Conservation (phyloP, 1,140 invertebrate genomes). For the Nymphalis io region DNA sequence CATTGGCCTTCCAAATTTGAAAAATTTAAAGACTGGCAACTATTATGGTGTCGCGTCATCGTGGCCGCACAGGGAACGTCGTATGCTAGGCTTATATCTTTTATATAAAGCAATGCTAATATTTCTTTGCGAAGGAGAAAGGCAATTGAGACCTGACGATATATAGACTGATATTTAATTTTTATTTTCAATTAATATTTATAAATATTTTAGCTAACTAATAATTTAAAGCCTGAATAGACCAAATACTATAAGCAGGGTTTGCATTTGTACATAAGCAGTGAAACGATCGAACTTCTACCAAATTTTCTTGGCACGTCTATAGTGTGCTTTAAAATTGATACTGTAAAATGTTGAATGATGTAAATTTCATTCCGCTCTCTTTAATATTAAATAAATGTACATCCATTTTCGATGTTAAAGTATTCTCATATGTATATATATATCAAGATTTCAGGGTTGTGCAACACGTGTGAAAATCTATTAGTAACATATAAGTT, state of each 20-base stretch:
- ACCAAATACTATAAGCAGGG: constrained; percentile 9
- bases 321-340: no score
- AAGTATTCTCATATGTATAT: no score
- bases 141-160: constrained; percentile 87
- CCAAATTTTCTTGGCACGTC: no score
- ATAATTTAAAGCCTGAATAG: neutral
- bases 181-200: constrained; percentile 1
- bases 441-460: no score
- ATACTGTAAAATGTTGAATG: neutral
- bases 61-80: constrained; percentile 87
- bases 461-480: no score
- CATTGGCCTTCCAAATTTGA: constrained; percentile 88
- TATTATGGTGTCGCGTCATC: constrained; percentile 90
- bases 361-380: neutral
- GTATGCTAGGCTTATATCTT: constrained; percentile 90
- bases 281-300: no score
- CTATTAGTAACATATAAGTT: no score
- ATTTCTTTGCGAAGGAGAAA: constrained; percentile 92
- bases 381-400: no score
- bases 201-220: constrained; percentile 1
- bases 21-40: constrained; percentile 90
- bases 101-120: constrained; percentile 92
- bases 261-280: neutral
- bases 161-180: constrained; percentile 55
- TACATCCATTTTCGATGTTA: no score